Evolutionary conservation across 2,113 vertebrate species (phyloP).

Genomic region (Myotis davidii): DNA sequence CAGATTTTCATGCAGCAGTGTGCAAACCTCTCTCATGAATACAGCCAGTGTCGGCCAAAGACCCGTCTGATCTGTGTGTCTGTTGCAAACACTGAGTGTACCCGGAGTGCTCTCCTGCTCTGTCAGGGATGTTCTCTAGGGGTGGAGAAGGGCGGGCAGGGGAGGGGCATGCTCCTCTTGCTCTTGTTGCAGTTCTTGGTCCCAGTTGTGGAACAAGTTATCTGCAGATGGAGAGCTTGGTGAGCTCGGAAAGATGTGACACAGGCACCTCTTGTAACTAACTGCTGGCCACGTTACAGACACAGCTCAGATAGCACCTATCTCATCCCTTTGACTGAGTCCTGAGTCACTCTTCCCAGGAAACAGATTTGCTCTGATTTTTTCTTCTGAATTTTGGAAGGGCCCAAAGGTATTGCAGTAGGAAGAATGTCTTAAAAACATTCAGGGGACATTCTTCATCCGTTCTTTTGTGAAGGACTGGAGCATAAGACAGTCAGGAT

Average conservation of each 20-base stretch:
- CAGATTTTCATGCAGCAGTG: neutral
- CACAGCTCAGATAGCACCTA: neutral
- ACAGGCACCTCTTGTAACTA: neutral
- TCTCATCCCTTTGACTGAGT: neutral
- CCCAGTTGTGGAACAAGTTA: neutral
- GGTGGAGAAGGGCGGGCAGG: neutral
- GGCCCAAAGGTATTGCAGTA: neutral
- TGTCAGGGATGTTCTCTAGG: neutral
- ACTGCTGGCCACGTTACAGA: neutral
- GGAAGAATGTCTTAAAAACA: neutral
- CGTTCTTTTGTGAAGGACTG: neutral
- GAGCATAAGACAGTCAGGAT: neutral
- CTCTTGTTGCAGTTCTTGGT: neutral
- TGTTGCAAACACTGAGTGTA: neutral
- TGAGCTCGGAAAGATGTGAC: too few species aligned
- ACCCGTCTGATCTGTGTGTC: neutral
- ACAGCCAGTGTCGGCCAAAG: accelerated
- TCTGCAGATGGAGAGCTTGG: neutral
- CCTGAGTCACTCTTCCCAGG: neutral
- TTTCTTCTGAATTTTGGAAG: conserved; percentile 1
- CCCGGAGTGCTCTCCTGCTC: neutral
- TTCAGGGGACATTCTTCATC: neutral
- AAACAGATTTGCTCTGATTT: neutral
- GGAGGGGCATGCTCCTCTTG: neutral
- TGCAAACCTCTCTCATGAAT: neutral